Conservation (phyloP, 2,797 vertebrate species). For the Brotula barbata region DNA sequence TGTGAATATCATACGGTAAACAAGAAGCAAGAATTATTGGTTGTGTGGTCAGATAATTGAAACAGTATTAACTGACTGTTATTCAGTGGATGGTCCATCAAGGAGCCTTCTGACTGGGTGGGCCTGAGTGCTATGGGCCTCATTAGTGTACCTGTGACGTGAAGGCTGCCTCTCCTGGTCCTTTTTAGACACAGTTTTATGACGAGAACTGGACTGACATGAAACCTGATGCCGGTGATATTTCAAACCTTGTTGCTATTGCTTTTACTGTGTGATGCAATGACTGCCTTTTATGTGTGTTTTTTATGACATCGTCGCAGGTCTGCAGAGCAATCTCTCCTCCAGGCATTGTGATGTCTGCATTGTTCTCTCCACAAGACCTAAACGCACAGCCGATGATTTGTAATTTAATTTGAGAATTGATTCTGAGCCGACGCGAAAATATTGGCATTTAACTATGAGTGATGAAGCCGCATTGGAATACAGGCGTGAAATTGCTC, state of each 20-base stretch:
- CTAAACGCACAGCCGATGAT: conserved; percentile 32
- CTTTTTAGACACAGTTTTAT: too few relatives aligned
- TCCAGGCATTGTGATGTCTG: conserved; percentile 15
- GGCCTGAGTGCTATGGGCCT: too few relatives aligned
- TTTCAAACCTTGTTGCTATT: conserved; percentile 39
- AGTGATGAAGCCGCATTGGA: conserved; percentile 40
- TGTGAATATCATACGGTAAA: too few relatives aligned
- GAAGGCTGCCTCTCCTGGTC: too few relatives aligned
- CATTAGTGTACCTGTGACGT: too few relatives aligned
- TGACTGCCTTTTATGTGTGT: conserved; percentile 42
- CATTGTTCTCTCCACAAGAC: conserved; percentile 19
- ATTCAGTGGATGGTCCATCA: too few relatives aligned
- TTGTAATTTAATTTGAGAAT: conserved; percentile 8
- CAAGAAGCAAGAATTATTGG: too few relatives aligned
- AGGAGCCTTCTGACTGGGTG: too few relatives aligned
- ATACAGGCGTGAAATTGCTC: conserved; percentile 13
- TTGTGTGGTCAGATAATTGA: too few relatives aligned
- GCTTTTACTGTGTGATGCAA: conserved; percentile 45
- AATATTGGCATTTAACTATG: too few relatives aligned
- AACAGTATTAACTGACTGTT: too few relatives aligned
- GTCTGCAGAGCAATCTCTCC: conserved; percentile 32
- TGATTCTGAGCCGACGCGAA: neutral
- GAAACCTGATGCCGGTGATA: conserved; percentile 38
- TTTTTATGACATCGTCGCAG: conserved; percentile 52
- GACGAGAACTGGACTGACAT: conserved; percentile 34